A percentile compares a stretch with the other conserved stretches of the same genome.
phyloP scores from a whole-genome alignment of 1,140 invertebrate genomes.

The Asbolus verrucosus region DNA sequence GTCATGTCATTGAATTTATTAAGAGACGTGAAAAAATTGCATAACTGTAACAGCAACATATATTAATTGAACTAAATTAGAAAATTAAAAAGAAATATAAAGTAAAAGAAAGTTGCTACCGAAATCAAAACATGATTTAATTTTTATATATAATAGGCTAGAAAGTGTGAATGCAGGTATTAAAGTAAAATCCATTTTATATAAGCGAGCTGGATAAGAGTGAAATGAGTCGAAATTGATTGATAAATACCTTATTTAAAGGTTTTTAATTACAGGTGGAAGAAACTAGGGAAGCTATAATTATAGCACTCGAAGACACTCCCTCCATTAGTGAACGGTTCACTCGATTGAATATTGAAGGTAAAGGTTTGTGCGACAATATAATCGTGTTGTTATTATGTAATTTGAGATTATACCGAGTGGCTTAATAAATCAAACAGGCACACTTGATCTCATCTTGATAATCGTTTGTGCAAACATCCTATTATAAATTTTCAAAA shows the following conservation, averaged over 20 bases:
- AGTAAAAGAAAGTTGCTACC: slow-evolving; percentile 21
- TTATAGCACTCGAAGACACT: slow-evolving; percentile 8
- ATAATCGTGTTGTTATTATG: slow-evolving; percentile 7
- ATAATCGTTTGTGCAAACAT: background rate
- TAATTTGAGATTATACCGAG: background rate
- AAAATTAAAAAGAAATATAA: slow-evolving; percentile 5
- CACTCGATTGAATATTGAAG: slow-evolving; percentile 11
- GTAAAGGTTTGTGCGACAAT: slow-evolving; percentile 28
- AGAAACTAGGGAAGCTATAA: background rate
- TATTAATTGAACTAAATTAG: slow-evolving; percentile 18
- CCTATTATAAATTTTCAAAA: no score
- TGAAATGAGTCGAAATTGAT: background rate
- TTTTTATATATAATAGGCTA: slow-evolving; percentile 29
- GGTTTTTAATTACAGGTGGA: background rate
- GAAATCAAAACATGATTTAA: slow-evolving; percentile 14
- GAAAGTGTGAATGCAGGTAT: slow-evolving; percentile 22
- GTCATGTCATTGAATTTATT: slow-evolving; percentile 3
- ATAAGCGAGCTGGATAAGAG: background rate
- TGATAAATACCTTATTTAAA: slow-evolving; percentile 2
- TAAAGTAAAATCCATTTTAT: background rate
- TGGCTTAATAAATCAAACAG: background rate
- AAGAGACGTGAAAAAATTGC: slow-evolving; percentile 10
- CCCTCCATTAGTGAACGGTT: slow-evolving; percentile 10
- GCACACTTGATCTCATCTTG: background rate
- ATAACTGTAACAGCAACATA: slow-evolving; percentile 2